Base-by-base conservation (phyloP, 2,113 vertebrate genomes). In the Saguinus imperator region DNA sequence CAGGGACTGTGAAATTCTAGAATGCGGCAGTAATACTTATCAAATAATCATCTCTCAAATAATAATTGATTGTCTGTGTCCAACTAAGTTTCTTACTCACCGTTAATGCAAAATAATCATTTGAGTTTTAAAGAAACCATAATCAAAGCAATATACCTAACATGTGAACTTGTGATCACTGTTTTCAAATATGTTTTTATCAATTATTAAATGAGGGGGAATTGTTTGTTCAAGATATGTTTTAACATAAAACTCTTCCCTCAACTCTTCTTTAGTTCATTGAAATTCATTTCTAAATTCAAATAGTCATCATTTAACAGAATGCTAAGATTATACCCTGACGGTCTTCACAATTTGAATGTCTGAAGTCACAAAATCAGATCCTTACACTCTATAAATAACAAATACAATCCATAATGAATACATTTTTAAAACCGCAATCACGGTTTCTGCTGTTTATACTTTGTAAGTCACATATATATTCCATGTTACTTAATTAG, bases 361-460 rank as follows among this genome's bases (percentile, higher is more conserved):
- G 91, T 84, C n/a, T 55, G 75, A 92, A 94, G 45, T 66, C 68
- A 91, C 10, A 61, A 79, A 50, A 92, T 82, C 11, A 91, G n/a
- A 20, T 48, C 73, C 1, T 25, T 66, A 68, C 40, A 89, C 11
- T 79, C 88, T 66, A 61, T 77, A 94, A 95, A 86, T 86, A 92
- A 75, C 1, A 50, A 73, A 80, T 66, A 13, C 5, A 43, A n/a
- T 64, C 27, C 66, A 18, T 45, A 70, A 35, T 76, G 40, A 50
- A 81, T 66, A 10, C 3, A 68, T 73, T 91, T 91, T 16, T 73
- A 68, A 93, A 94, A 58, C 89, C 25, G 8, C 3, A 79, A n/a
- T 89, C 66, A 73, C 27, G 25, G 4, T 73, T 89, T 14, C 40
- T 70, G 32, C 29, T 94, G 45, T 87, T 95, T 55, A 48, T 27